Evolutionary conservation across 2,888 invertebrate species (phyloP).

Genomic region (Chrysolina haemoptera): DNA sequence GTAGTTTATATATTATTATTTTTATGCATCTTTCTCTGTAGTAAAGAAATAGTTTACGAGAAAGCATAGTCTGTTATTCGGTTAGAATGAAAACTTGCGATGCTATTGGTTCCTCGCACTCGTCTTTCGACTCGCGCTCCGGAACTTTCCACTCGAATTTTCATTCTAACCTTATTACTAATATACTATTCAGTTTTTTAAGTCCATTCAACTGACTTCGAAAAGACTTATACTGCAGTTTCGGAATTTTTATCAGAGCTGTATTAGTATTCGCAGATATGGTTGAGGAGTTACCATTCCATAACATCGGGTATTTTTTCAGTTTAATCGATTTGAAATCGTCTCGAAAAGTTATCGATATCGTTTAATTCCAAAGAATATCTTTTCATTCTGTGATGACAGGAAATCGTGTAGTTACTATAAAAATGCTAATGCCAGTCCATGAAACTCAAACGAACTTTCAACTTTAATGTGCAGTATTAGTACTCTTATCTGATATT

Average conservation of each 20-base stretch:
- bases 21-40: too few relatives aligned
- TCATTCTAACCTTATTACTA: too few relatives aligned
- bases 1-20: too few relatives aligned
- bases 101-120: too few relatives aligned
- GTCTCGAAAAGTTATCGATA: not conserved
- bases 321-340: not conserved
- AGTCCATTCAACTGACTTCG: too few relatives aligned
- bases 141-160: too few relatives aligned
- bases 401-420: constrained; percentile 1
- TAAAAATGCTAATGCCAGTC: constrained; percentile 14
- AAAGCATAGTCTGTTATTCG: too few relatives aligned
- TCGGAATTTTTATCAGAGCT: not conserved
- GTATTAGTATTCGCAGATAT: not conserved
- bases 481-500: constrained; percentile 7
- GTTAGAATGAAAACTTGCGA: too few relatives aligned
- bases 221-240: too few relatives aligned
- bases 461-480: constrained; percentile 4
- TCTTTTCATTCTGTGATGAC: not conserved
- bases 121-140: too few relatives aligned
- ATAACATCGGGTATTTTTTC: not conserved
- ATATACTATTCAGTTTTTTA: too few relatives aligned
- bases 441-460: constrained; percentile 5
- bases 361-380: not conserved
- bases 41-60: too few relatives aligned
- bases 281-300: not conserved